phyloP scores from a whole-genome alignment of 2,888 invertebrate genomes.

The Lasioglossum vierecki region DNA sequence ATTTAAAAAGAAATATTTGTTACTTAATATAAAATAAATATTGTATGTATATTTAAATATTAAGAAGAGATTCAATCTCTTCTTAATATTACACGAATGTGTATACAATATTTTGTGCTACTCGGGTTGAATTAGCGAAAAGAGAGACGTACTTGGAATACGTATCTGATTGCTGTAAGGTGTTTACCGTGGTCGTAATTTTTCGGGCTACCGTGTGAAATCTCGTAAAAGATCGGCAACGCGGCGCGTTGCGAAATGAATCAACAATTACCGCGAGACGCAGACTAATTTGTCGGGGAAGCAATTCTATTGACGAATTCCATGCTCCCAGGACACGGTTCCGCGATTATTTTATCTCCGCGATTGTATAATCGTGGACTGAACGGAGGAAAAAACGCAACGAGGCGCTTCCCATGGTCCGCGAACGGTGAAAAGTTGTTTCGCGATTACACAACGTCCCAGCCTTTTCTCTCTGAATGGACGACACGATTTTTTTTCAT shows the following conservation, averaged over 20 bases:
- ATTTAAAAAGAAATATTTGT: no score
- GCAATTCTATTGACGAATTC: neutral
- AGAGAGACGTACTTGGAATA: no score
- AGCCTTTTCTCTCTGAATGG: slow-evolving; percentile 7
- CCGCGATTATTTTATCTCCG: slow-evolving; percentile 33
- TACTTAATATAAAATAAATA: no score
- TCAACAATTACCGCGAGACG: slow-evolving; percentile 7
- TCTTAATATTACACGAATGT: no score
- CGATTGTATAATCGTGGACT: slow-evolving; percentile 39
- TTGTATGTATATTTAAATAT: no score
- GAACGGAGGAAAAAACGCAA: slow-evolving; percentile 23
- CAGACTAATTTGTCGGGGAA: slow-evolving; percentile 19
- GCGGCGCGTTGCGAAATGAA: neutral
- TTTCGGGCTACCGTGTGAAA: neutral
- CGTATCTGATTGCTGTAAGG: no score
- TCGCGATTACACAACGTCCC: slow-evolving; percentile 9
- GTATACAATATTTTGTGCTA: no score
- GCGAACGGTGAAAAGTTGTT: slow-evolving; percentile 30
- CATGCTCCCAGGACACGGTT: slow-evolving; percentile 8
- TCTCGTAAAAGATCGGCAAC: neutral
- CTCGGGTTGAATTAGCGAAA: no score
- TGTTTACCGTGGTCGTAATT: neutral
- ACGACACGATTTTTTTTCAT: neutral
- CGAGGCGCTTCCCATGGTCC: slow-evolving; percentile 25
- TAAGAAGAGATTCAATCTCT: no score